Evolutionary conservation across 2,113 vertebrate species (phyloP).

Genomic region (Oryzias woworae): DNA sequence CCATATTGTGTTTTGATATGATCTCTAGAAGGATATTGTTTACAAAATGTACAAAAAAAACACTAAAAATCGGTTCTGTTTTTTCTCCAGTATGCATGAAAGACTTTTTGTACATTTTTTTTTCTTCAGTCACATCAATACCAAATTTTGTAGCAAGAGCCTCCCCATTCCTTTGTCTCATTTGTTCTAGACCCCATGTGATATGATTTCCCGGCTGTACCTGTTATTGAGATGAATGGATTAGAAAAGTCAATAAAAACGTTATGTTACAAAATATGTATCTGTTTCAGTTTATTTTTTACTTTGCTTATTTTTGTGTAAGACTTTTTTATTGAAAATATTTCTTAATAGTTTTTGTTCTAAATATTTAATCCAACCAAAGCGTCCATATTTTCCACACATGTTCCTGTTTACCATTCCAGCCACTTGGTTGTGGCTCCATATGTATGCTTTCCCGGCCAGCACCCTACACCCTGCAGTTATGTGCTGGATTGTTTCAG

Average conservation of each 20-base stretch:
- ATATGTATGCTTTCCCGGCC: no score
- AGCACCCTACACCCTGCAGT: no score
- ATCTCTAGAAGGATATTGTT: slow-evolving; percentile 84
- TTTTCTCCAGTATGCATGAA: slow-evolving; percentile 80
- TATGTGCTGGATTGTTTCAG: no score
- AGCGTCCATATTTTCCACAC: no score
- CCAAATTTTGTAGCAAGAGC: slow-evolving; percentile 81
- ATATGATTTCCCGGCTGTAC: slow-evolving; percentile 80
- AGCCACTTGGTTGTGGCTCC: no score
- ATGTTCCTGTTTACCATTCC: no score
- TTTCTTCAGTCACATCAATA: slow-evolving; percentile 75
- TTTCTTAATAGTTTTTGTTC: no score
- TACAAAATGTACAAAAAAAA: slow-evolving; percentile 82
- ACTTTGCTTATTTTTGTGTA: no score
- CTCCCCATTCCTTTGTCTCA: slow-evolving; percentile 71
- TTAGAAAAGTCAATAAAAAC: slow-evolving; percentile 83
- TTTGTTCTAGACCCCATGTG: slow-evolving; percentile 75
- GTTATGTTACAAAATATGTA: slow-evolving; percentile 75
- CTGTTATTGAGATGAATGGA: slow-evolving; percentile 82
- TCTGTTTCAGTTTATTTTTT: no score
- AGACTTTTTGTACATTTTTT: slow-evolving; percentile 78
- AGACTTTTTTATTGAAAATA: no score
- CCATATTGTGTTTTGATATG: slow-evolving; percentile 83
- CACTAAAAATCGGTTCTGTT: slow-evolving; percentile 79
- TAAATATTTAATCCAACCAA: no score